Evolutionary conservation across 2,797 vertebrate species (phyloP), one percentile per base, ranked within the genome.

Genomic region (Erpetoichthys calabaricus): DNA sequence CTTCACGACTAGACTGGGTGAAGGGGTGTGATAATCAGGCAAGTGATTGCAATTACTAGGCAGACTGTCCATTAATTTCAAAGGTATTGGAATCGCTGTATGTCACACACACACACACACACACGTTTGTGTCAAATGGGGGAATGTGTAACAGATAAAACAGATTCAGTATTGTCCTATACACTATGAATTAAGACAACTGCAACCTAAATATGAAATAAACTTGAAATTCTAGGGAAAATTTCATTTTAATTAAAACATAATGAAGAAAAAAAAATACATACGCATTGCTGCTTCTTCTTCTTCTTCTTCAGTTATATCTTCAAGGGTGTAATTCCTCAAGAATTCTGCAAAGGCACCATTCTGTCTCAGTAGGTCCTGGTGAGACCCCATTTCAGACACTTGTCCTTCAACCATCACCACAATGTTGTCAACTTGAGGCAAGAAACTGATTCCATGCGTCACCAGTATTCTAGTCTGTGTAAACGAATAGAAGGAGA

Each of bases 381-480:
- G 81, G 66, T 96, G 91, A 61, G 94, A 94, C 58, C 96, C 96
- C 83, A 80, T 88, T 72, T 98, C 95, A 0, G 93, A 91, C 65
- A 99, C 83, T 50, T 71, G 77, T 9, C 96, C 96, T 0, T 94
- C 86, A 68, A 91, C 86, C 25, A 99, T 69, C 60, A 98, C 94
- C 61, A 96, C 54, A 49, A 99, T 86, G 58, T 89, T 83, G 63
- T 99, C 89, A 42, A 90, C 89, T 73, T 98, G 94, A 45, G 95
- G 87, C 70, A 99, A 82, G 80, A 94, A 99, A 77, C 81, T 91
- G 76, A 97, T 86, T 68, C 91, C 75, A 0, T 99, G 94, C 0
- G 95, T 99, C 73, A 99, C 96, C 65, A 97, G 75, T 58, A 99
- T 71, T 50, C 96, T 85, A 0, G 96, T 97, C 96, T 99, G 73